phyloP scores from a whole-genome alignment of 2,113 vertebrate genomes.

The Ceratotherium simum region DNA sequence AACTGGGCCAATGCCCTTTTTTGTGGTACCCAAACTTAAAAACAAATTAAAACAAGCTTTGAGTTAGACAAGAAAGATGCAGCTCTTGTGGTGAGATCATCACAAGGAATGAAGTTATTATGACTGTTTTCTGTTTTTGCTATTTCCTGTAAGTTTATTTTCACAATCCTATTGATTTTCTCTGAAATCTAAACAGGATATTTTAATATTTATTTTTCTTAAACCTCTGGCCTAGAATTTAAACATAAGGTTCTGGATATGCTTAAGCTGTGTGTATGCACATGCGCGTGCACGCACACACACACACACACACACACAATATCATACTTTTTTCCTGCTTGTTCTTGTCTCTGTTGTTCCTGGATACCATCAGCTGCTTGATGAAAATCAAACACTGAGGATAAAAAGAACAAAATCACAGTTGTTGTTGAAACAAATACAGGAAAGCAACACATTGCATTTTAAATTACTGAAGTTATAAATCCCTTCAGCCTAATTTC shows the following conservation, averaged over 20 bases:
- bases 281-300: background rate
- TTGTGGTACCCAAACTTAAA: slow-evolving; percentile 96
- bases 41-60: slow-evolving; percentile 69
- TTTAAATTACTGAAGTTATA: slow-evolving; percentile 19
- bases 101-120: background rate
- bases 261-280: background rate
- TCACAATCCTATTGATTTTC: slow-evolving; percentile 28
- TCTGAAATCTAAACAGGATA: slow-evolving; percentile 20
- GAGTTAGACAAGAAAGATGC: slow-evolving; percentile 42
- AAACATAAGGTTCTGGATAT: background rate
- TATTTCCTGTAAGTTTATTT: slow-evolving; percentile 44
- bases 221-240: slow-evolving; percentile 1
- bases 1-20: slow-evolving; percentile 98
- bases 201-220: slow-evolving; percentile 29
- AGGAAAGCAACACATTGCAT: background rate
- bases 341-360: slow-evolving; percentile 97
- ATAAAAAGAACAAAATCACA: slow-evolving; percentile 81
- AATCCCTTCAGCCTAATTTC: background rate
- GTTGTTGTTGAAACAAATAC: background rate
- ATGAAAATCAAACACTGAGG: slow-evolving; percentile 98
- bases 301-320: background rate
- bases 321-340: slow-evolving; percentile 98
- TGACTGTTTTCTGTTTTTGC: slow-evolving; percentile 35
- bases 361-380: slow-evolving; percentile 98
- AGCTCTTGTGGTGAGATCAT: background rate